These are phyloP conservation scores for Pycnonotus jocosus DNA, from an alignment of 2,113 vertebrate genomes.

Conservation along the genomic window DNA sequence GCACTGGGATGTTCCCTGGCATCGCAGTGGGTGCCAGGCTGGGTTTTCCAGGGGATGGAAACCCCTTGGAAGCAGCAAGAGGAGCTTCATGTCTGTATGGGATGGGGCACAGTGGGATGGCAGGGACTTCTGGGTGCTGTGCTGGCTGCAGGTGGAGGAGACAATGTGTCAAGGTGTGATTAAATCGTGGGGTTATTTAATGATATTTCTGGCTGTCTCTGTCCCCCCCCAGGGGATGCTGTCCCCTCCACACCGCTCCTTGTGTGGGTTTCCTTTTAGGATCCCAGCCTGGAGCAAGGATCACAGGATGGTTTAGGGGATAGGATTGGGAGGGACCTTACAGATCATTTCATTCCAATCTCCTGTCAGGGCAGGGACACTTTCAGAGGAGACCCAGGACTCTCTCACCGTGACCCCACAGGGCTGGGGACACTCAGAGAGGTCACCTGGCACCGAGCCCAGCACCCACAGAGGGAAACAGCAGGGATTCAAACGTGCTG, in stretches of 20 bases:
- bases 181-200: rapidly evolving
- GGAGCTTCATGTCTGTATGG: rapidly evolving
- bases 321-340: neutral
- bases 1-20: neutral
- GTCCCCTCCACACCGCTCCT: rapidly evolving
- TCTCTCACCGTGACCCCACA: rapidly evolving
- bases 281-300: neutral
- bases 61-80: neutral
- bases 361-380: neutral
- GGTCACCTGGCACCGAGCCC: neutral
- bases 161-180: rapidly evolving
- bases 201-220: neutral
- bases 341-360: neutral
- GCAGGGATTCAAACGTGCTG: neutral
- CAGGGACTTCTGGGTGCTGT: neutral
- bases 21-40: neutral
- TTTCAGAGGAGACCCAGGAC: rapidly evolving
- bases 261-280: rapidly evolving
- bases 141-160: rapidly evolving
- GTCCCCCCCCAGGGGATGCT: rapidly evolving
- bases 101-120: rapidly evolving
- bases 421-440: neutral
- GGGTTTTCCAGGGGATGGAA: neutral
- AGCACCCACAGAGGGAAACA: rapidly evolving
- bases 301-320: neutral